Base-by-base conservation (phyloP, 1,140 invertebrate species). In the Aphis craccivora region DNA sequence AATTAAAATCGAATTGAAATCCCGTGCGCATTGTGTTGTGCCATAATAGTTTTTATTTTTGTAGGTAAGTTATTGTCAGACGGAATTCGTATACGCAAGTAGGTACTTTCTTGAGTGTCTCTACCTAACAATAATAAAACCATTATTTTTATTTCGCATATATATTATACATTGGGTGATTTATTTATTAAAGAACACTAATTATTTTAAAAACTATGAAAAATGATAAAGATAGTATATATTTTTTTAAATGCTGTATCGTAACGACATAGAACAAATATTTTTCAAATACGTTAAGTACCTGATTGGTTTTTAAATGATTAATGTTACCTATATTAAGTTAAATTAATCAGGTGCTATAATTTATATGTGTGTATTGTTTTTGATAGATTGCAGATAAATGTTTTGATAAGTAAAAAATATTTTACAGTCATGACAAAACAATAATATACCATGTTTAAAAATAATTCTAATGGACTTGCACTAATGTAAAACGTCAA, bases 1-100 rank as follows among this genome's bases (percentile, higher is more conserved):
- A 89, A 89, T 89, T 53, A 55, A 55, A 89, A 55, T 53, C 8
- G 53, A 53, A 89, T 88, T 89, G 87, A 89, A 89, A 55, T 89
- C 30, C 14, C 25, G 11, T 55, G 23, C 2, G 48, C 88, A 89
- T 89, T 89, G 88, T 89, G 14, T 25, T 55, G 25, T 45, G 14
- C 11, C 25, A n/a, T n/a, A 86, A 20, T n/a, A 37, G 35, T 89
- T 89, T 55, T 53, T 37, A 89, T 88, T 51, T 88, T 88, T 8
- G 6, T 43, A 43, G 7, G 35, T 84, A 30, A 5, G 7, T 35
- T 86, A 88, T 88, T 89, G 88, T 55, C 37, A 40, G 22, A 89
- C 9, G 37, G 20, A 37, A 89, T 89, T 89, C 88, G 11, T 23
- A 40, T 40, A 40, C 86, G 43, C 18, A 76, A 14, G 25, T 67